Percentiles rank a stretch among this genome's conserved stretches.
Conservation (phyloP, 1,140 invertebrate species). For the Latrodectus geometricus region DNA sequence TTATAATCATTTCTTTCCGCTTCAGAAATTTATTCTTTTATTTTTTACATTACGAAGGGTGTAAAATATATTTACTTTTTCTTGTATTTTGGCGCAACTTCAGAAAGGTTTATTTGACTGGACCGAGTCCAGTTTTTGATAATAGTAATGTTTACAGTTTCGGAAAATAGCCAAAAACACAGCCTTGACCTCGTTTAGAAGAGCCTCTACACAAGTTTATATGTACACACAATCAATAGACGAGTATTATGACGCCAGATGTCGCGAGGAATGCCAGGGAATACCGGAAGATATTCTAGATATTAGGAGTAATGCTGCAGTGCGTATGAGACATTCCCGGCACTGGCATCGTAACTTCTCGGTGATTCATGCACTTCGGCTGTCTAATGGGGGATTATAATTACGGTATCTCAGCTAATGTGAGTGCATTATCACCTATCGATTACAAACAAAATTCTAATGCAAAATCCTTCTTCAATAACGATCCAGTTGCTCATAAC, state of each 20-base stretch:
- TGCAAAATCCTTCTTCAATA: conserved; percentile 67
- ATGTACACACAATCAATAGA: conserved; percentile 48
- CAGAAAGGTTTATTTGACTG: conserved; percentile 35
- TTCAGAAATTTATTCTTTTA: no score
- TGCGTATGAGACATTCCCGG: conserved; percentile 49
- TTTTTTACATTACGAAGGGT: no score
- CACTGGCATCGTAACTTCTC: background rate
- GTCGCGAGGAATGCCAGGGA: conserved; percentile 41
- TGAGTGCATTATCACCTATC: conserved; percentile 69
- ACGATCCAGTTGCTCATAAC: conserved; percentile 68
- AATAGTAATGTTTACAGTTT: conserved; percentile 46
- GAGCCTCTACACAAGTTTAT: conserved; percentile 27
- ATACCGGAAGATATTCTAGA: conserved; percentile 47
- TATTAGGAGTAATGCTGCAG: conserved; percentile 55
- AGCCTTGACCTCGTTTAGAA: conserved; percentile 51
- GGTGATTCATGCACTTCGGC: conserved; percentile 24
- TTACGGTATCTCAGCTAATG: conserved; percentile 67
- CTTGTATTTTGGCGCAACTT: conserved; percentile 1
- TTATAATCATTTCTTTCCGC: no score
- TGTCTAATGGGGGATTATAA: conserved; percentile 72
- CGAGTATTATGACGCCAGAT: conserved; percentile 46
- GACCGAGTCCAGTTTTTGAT: conserved; percentile 55
- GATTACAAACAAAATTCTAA: conserved; percentile 69
- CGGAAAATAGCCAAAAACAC: conserved; percentile 42
- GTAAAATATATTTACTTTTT: no score